A percentile compares a stretch with the other conserved stretches of the same genome.
Conservation (phyloP, 1,140 invertebrate species). For the Ceratina japonica region DNA sequence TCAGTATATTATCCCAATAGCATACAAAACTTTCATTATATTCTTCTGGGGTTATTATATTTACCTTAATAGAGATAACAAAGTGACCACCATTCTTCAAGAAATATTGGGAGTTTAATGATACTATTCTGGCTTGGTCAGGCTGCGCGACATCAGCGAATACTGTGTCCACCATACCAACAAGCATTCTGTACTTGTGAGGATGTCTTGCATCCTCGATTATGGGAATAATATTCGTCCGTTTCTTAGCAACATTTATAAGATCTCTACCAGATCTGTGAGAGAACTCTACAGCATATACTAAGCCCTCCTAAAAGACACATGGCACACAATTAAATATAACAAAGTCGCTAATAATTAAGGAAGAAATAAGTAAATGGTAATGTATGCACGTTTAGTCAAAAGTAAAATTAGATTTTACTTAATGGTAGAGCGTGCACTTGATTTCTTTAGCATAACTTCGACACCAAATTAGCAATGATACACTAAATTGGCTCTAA, state of each 20-base stretch:
- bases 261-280: slow-evolving; percentile 97
- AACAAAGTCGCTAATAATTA: slow-evolving; percentile 11
- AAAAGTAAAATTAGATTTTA: slow-evolving; percentile 37
- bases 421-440: slow-evolving; percentile 36
- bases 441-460: slow-evolving; percentile 68
- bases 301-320: slow-evolving; percentile 92
- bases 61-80: slow-evolving; percentile 99
- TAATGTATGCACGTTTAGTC: slow-evolving; percentile 49
- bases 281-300: slow-evolving; percentile 99
- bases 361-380: not conserved
- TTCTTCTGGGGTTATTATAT: slow-evolving; percentile 36
- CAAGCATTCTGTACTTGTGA: slow-evolving; percentile 98
- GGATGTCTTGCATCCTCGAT: slow-evolving; percentile 99
- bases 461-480: slow-evolving; percentile 72
- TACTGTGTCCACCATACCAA: slow-evolving; percentile 94
- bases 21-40: not conserved
- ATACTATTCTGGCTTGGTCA: slow-evolving; percentile 99
- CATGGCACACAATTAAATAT: slow-evolving; percentile 10
- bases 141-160: slow-evolving; percentile 99
- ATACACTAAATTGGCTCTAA: slow-evolving; percentile 72
- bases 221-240: slow-evolving; percentile 99
- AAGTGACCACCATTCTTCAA: slow-evolving; percentile 98
- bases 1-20: slow-evolving; percentile 13
- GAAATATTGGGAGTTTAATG: slow-evolving; percentile 97
- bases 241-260: slow-evolving; percentile 98